Conservation (phyloP, 2,888 invertebrate species). For the Camptogramma bilineatum region DNA sequence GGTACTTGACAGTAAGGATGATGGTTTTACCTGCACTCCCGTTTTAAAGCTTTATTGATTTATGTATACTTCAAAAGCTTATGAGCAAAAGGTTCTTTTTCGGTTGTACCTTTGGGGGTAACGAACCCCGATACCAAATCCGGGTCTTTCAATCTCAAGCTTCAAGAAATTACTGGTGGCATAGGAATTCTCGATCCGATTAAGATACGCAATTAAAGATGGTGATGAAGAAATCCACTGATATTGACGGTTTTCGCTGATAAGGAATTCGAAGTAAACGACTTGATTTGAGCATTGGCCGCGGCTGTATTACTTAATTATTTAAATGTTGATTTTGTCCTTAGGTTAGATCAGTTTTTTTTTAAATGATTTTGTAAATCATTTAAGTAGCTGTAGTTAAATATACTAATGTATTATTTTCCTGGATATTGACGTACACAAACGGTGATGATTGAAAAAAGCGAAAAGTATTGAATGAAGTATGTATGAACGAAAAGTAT, state of each 20-base stretch:
- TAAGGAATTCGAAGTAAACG: slow-evolving; percentile 11
- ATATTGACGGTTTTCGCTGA: slow-evolving; percentile 12
- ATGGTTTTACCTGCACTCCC: no score
- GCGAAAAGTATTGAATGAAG: no score
- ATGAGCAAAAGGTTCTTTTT: slow-evolving; percentile 1
- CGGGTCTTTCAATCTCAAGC: slow-evolving; percentile 51
- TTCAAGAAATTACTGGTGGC: slow-evolving; percentile 38
- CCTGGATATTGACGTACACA: no score
- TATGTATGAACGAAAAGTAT: no score
- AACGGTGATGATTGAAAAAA: no score
- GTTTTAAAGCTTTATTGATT: no score
- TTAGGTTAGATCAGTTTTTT: background rate
- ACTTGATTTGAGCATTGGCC: background rate
- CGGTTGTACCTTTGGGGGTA: slow-evolving; percentile 51
- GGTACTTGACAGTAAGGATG: no score
- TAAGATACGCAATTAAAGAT: slow-evolving; percentile 17
- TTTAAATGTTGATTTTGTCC: slow-evolving; percentile 11
- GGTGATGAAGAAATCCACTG: slow-evolving; percentile 24
- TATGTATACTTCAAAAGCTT: background rate
- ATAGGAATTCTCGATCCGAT: slow-evolving; percentile 23
- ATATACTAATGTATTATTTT: no score
- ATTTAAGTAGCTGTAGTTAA: no score
- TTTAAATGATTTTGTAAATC: background rate
- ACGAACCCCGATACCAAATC: slow-evolving; percentile 62
- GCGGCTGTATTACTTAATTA: slow-evolving; percentile 17